These are phyloP conservation scores for Lycia hirtaria DNA, from an alignment of 2,888 invertebrate genomes.

Conservation along the genomic window DNA sequence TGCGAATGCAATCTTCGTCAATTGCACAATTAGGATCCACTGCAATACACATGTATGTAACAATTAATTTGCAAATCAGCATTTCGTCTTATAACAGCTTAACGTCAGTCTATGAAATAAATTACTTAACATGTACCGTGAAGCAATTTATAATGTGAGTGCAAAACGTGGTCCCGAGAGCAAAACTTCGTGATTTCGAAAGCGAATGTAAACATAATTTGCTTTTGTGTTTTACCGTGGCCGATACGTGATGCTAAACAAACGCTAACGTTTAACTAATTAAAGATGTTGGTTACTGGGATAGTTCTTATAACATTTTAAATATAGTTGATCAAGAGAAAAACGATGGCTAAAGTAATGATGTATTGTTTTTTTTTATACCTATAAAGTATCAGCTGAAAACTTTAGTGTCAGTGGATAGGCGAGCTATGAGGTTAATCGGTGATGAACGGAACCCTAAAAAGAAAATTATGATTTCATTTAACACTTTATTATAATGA, in stretches of 20 bases:
- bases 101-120: conserved; percentile 35
- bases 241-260: conserved; percentile 38
- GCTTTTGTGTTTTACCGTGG: conserved; percentile 44
- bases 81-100: conserved; percentile 24
- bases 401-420: too few relatives aligned
- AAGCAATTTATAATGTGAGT: conserved; percentile 46
- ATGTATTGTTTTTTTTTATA: too few relatives aligned
- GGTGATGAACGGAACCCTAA: too few relatives aligned
- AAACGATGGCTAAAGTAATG: too few relatives aligned
- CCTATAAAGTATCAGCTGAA: too few relatives aligned
- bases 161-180: conserved; percentile 67
- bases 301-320: neutral
- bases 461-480: too few relatives aligned
- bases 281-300: conserved; percentile 5
- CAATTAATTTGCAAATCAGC: conserved; percentile 28
- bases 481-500: too few relatives aligned
- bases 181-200: conserved; percentile 76
- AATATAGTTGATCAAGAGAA: too few relatives aligned
- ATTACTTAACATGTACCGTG: conserved; percentile 45
- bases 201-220: conserved; percentile 64
- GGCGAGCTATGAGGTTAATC: too few relatives aligned
- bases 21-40: conserved; percentile 5
- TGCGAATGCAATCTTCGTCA: neutral
- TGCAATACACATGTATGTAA: conserved; percentile 14
- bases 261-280: conserved; percentile 30